These are phyloP conservation scores for Pseudopipra pipra DNA, from an alignment of 2,113 vertebrate genomes.

Conservation along the genomic window DNA sequence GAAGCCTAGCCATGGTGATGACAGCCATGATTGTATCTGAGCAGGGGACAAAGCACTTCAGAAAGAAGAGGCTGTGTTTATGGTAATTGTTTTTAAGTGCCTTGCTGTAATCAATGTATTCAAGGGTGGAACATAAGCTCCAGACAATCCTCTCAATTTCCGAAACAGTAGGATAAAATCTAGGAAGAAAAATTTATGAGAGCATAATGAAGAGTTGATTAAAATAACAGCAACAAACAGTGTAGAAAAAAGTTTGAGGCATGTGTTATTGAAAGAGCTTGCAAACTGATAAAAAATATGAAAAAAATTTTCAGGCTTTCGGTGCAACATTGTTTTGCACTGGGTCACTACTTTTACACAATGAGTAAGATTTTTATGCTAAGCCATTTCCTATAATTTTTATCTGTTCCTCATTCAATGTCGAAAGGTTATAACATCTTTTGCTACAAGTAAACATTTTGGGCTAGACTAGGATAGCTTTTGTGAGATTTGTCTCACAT, in stretches of 20 bases:
- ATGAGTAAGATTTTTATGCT: neutral
- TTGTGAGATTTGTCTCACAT: neutral
- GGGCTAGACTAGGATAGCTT: neutral
- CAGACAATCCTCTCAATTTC: neutral
- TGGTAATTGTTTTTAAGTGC: neutral
- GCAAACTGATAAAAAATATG: neutral
- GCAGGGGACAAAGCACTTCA: neutral
- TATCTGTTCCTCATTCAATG: accelerated
- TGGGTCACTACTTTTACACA: neutral
- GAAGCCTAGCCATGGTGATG: no score
- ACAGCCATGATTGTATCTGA: neutral
- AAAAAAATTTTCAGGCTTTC: neutral
- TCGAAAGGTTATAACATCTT: neutral
- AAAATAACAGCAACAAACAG: neutral
- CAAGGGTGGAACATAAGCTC: neutral
- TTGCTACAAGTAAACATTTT: neutral
- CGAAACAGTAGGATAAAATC: neutral
- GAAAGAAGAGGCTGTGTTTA: neutral
- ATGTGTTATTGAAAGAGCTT: neutral
- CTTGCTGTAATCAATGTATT: neutral
- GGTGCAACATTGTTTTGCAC: neutral
- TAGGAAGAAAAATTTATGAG: neutral
- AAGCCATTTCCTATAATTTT: neutral
- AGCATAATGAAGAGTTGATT: neutral
- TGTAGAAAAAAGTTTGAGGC: neutral